Conservation (phyloP, 2,888 invertebrate genomes). For the Drosophila mulleri region DNA sequence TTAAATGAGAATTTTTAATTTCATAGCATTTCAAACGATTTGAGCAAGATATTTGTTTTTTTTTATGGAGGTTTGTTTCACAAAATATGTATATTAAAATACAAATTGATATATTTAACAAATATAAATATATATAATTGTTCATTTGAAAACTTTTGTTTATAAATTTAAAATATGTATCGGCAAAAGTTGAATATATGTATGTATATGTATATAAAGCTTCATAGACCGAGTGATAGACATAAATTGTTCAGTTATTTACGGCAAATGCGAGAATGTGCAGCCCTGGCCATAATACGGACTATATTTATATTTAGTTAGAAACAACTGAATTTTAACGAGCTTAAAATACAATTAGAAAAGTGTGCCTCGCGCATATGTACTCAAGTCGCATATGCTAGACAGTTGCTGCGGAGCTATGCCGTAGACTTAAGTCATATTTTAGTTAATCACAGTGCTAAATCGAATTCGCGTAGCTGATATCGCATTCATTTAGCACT, state of each 20-base stretch:
- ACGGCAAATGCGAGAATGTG: not conserved
- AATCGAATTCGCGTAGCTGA: conserved; percentile 18
- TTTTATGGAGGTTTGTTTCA: too few species aligned
- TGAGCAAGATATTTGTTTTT: not conserved
- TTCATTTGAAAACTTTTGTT: too few species aligned
- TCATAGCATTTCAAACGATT: not conserved
- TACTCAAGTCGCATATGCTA: not conserved
- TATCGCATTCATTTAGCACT: conserved; percentile 44
- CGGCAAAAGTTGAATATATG: too few species aligned
- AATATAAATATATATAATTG: too few species aligned
- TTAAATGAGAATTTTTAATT: not conserved
- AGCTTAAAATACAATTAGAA: not conserved
- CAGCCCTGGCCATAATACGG: not conserved
- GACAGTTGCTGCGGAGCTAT: too few species aligned
- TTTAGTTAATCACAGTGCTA: conserved; percentile 14
- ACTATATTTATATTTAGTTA: conserved; percentile 15
- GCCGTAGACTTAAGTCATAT: not conserved
- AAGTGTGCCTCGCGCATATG: conserved; percentile 29
- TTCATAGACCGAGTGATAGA: not conserved
- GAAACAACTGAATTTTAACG: conserved; percentile 17
- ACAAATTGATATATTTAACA: too few species aligned
- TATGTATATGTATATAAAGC: too few species aligned
- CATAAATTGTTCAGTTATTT: not conserved
- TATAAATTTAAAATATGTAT: too few species aligned
- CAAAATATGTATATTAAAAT: too few species aligned